Percentiles rank a stretch among this genome's conserved stretches.
These are phyloP conservation scores for Leptonema lineaticorne DNA, from an alignment of 1,140 invertebrate species.

Conservation along the genomic window DNA sequence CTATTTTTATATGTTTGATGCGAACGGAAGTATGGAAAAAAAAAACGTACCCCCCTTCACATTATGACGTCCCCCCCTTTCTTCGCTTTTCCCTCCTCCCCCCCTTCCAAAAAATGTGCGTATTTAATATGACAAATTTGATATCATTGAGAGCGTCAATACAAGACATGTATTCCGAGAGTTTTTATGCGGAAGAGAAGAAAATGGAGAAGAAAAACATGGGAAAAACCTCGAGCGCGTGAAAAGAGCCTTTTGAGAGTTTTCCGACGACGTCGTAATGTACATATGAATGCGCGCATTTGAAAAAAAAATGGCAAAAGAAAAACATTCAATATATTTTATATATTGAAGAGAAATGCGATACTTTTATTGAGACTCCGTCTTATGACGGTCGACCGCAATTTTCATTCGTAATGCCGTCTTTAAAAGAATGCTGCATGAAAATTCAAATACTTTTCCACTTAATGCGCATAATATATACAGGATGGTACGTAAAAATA, in stretches of 20 bases:
- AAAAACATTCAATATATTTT: background rate
- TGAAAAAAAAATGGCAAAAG: background rate
- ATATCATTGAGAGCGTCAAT: conserved; percentile 9
- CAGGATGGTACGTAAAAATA: too few relatives aligned
- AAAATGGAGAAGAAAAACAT: too few relatives aligned
- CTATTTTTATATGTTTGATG: background rate
- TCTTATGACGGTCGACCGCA: background rate
- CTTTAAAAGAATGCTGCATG: too few relatives aligned
- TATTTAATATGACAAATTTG: conserved; percentile 18
- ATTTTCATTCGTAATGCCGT: background rate
- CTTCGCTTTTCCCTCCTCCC: too few relatives aligned
- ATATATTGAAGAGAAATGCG: conserved; percentile 3
- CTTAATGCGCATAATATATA: too few relatives aligned
- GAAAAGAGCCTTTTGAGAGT: conserved; percentile 18
- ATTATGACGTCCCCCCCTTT: too few relatives aligned
- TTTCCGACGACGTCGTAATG: conserved; percentile 4
- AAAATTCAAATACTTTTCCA: too few relatives aligned
- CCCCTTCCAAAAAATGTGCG: background rate
- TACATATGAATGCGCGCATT: background rate
- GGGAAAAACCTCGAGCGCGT: conserved; percentile 12
- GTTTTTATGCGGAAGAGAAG: background rate
- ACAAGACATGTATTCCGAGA: background rate
- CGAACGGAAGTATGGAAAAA: too few relatives aligned
- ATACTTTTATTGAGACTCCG: conserved; percentile 17
- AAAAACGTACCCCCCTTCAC: too few relatives aligned